Percentiles rank a stretch among this genome's conserved stretches.
Conservation (phyloP, 2,797 vertebrate species). For the Gastrophryne carolinensis region DNA sequence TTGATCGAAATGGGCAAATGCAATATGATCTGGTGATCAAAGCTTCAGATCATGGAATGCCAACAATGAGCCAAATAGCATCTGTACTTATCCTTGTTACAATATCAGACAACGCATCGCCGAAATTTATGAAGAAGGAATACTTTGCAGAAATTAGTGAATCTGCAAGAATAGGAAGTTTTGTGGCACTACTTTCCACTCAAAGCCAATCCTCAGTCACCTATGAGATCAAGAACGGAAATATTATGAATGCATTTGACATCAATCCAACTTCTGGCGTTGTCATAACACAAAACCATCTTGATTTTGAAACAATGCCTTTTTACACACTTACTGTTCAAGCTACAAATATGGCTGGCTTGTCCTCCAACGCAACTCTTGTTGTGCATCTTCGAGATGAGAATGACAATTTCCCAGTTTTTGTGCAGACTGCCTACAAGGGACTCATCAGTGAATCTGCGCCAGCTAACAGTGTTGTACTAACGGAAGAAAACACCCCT, state of each 20-base stretch:
- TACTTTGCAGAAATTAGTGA: constrained; percentile 90
- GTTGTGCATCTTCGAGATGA: constrained; percentile 87
- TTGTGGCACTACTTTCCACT: constrained; percentile 82
- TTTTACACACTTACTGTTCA: constrained; percentile 83
- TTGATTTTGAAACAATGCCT: constrained; percentile 87
- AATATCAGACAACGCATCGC: constrained; percentile 88
- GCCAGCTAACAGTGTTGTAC: constrained; percentile 83
- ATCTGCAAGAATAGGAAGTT: constrained; percentile 76
- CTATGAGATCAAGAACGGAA: constrained; percentile 93
- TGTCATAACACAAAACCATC: constrained; percentile 78
- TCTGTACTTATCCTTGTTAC: constrained; percentile 82
- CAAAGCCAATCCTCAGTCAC: constrained; percentile 90
- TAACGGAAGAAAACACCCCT: constrained; percentile 83
- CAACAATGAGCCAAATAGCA: constrained; percentile 80
- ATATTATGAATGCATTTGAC: constrained; percentile 79
- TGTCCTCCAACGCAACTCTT: constrained; percentile 82
- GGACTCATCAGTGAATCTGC: constrained; percentile 92
- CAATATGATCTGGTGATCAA: constrained; percentile 86
- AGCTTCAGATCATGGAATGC: constrained; percentile 84
- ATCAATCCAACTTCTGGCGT: constrained; percentile 95
- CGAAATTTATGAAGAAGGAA: constrained; percentile 85
- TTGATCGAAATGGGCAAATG: constrained; percentile 83
- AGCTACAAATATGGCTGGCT: constrained; percentile 94
- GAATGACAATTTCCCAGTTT: constrained; percentile 90
- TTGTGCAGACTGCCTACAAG: constrained; percentile 79